Evolutionary conservation across 2,888 invertebrate species (phyloP), one percentile per base, ranked within the genome.

Genomic region (Esperia sulphurella): DNA sequence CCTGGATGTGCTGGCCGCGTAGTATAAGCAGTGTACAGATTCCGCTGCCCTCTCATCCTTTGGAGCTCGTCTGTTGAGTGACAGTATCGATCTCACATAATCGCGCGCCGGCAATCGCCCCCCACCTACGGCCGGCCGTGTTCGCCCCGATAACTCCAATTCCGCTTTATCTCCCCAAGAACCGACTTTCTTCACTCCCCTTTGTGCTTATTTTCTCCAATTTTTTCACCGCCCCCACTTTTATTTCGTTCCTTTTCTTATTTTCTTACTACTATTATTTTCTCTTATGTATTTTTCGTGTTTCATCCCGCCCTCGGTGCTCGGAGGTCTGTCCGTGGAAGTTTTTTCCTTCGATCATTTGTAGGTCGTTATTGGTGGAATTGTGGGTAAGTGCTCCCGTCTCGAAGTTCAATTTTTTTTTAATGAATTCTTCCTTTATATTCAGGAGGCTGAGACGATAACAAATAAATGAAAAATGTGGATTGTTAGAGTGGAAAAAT

Each of bases 141-240:
- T 74, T 75, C 86, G 85, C 87, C 81, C 82, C 87, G 85, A 86
- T 87, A 84, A 79, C 88, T 87, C 79, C 89, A 85, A 90, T 89
- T 85, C 83, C 88, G 81, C 83, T 85, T 86, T 90, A 89, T 90
- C 88, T 86, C 80, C 79, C 77, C 75, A 69, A 67, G 70, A 70
- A 73, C 75, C 78, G 78, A 80, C 81, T 82, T 81, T 80, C 82
- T 79, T 82, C 76, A 71, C n/a, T 82, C 83, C 82, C 84, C 85
- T 84, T 88, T 88, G 87, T 87, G 76, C 88, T 84, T 85, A 83
- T 86, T 87, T 85, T 86, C 83, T 81, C 75, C 78, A 85, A 79
- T 85, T 87, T 85, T 83, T 71, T 71, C 69, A 67, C 75, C 75
- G 71, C 75, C 80, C 79, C 80, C 81, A 79, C 79, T 83, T 83